Evolutionary conservation across 2,113 vertebrate genomes (phyloP).

Genomic region (Ptychochromis oligacanthus): DNA sequence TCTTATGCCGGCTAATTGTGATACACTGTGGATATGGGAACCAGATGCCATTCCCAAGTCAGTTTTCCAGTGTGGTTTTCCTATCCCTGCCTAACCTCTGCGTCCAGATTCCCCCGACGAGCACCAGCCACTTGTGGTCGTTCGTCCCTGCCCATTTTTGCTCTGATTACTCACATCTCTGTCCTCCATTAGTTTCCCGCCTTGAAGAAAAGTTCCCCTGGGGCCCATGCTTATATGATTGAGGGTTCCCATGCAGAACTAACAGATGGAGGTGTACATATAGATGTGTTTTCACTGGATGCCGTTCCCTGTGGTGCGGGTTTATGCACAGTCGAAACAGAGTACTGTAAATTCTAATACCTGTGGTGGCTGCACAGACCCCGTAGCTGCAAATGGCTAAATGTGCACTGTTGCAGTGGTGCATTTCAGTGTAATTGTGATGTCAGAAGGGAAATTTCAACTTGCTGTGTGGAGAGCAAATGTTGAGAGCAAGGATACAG

Average conservation of each 20-base stretch:
- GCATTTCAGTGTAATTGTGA: background rate
- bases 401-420: background rate
- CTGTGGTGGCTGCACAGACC: background rate
- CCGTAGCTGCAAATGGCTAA: constrained; percentile 20
- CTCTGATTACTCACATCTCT: constrained; percentile 80
- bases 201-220: constrained; percentile 61
- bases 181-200: constrained; percentile 76
- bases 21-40: constrained; percentile 77
- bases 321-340: background rate
- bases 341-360: constrained; percentile 3
- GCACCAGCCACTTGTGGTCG: constrained; percentile 79
- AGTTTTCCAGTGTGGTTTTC: constrained; percentile 77
- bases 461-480: background rate
- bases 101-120: constrained; percentile 73
- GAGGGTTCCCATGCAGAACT: constrained; percentile 62
- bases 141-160: constrained; percentile 73
- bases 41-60: constrained; percentile 84
- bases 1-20: constrained; percentile 78
- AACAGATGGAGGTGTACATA: constrained; percentile 66
- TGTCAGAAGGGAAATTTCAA: constrained; percentile 10
- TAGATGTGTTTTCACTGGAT: constrained; percentile 41
- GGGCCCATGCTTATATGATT: constrained; percentile 55
- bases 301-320: constrained; percentile 25
- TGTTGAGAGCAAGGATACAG: background rate
- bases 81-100: constrained; percentile 77